These are phyloP conservation scores for Drosophila baimaii DNA, from an alignment of 1,140 invertebrate genomes.

Conservation along the genomic window DNA sequence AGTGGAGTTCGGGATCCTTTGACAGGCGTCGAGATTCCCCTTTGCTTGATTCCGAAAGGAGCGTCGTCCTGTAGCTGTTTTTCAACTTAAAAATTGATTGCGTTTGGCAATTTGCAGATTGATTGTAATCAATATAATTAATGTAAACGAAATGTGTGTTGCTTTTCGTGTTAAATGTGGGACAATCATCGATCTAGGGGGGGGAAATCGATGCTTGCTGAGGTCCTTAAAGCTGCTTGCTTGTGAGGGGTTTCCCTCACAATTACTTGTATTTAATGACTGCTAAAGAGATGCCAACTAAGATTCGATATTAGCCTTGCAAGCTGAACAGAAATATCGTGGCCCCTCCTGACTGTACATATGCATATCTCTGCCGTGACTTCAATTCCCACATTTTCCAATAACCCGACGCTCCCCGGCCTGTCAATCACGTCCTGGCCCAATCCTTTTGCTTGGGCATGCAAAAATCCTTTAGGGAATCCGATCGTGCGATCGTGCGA, in stretches of 20 bases:
- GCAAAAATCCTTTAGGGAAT: constrained; percentile 32
- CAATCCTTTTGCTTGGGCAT: constrained; percentile 18
- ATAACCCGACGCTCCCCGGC: too few relatives aligned
- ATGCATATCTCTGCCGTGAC: constrained; percentile 3
- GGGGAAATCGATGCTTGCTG: constrained; percentile 10
- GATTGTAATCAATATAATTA: constrained; percentile 55
- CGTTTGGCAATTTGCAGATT: constrained; percentile 53
- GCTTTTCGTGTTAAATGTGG: constrained; percentile 19
- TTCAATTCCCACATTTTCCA: constrained; percentile 11
- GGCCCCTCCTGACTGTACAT: too few relatives aligned
- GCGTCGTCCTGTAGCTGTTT: background rate
- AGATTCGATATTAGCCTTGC: too few relatives aligned
- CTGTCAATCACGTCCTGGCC: constrained; percentile 27
- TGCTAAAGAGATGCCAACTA: too few relatives aligned
- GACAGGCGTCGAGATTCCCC: constrained; percentile 48
- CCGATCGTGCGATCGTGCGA: constrained; percentile 30
- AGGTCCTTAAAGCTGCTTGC: too few relatives aligned
- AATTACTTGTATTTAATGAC: too few relatives aligned
- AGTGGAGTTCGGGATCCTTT: constrained; percentile 66
- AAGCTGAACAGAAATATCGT: too few relatives aligned
- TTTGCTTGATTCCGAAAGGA: background rate
- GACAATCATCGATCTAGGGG: constrained; percentile 17
- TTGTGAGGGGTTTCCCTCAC: too few relatives aligned
- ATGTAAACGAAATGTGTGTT: constrained; percentile 1
- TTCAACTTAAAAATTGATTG: constrained; percentile 40